A percentile compares a stretch with the other conserved stretches of the same genome.
These are phyloP conservation scores for Muscidifurax raptorellus DNA, from an alignment of 1,140 invertebrate genomes.

Conservation along the genomic window DNA sequence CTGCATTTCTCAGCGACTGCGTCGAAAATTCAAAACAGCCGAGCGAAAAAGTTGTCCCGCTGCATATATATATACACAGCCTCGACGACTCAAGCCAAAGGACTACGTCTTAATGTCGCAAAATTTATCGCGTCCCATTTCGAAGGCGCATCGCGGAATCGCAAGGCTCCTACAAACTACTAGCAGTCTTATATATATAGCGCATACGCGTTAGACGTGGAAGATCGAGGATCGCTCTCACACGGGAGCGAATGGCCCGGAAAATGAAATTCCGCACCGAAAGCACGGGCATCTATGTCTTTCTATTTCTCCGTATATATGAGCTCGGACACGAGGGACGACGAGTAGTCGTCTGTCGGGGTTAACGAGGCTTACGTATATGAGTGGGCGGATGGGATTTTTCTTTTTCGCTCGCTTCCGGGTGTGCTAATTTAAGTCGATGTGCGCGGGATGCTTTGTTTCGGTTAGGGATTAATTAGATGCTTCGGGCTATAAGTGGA, in stretches of 20 bases:
- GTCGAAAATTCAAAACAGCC: too few relatives aligned
- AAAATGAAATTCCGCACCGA: constrained; percentile 65
- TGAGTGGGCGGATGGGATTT: not conserved
- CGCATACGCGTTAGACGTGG: not conserved
- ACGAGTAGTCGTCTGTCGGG: not conserved
- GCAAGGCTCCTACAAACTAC: constrained; percentile 25
- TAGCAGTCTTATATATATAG: not conserved
- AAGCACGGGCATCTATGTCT: constrained; percentile 12
- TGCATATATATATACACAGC: too few relatives aligned
- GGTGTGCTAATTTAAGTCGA: not conserved
- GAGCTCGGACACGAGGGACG: not conserved
- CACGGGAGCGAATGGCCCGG: constrained; percentile 57
- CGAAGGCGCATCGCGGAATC: constrained; percentile 15
- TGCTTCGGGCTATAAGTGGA: not conserved
- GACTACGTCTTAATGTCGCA: constrained; percentile 39
- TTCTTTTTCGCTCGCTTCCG: not conserved
- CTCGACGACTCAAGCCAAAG: not conserved
- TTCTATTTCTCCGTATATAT: not conserved
- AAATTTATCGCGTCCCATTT: constrained; percentile 37
- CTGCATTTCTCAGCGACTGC: too few relatives aligned
- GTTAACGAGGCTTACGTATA: constrained; percentile 21
- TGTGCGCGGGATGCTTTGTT: not conserved
- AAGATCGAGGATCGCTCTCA: constrained; percentile 6
- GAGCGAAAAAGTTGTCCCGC: too few relatives aligned
- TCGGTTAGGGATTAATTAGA: not conserved